A percentile compares a stretch with the other conserved stretches of the same genome.
phyloP scores from a whole-genome alignment of 2,113 vertebrate species.

The Charina bottae region DNA sequence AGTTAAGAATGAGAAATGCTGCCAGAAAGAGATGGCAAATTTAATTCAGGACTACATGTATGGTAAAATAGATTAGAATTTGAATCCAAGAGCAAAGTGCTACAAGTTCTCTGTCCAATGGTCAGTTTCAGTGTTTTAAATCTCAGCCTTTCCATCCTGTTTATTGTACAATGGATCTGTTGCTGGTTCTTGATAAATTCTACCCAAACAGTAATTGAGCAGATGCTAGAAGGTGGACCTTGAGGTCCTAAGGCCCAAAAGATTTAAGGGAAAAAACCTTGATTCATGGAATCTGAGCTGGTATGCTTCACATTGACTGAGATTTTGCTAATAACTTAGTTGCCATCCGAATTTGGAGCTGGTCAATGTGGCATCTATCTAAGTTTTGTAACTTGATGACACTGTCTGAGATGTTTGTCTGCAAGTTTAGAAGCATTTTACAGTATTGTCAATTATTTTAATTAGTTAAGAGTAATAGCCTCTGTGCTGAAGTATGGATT shows the following conservation, averaged over 20 bases:
- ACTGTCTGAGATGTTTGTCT: conserved; percentile 45
- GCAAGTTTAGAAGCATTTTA: conserved; percentile 48
- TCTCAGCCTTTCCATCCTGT: not conserved
- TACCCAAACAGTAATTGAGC: not conserved
- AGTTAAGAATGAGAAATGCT: no score
- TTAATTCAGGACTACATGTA: not conserved
- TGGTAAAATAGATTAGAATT: not conserved
- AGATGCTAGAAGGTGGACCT: not conserved
- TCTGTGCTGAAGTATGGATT: conserved; percentile 54
- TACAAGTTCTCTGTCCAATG: not conserved
- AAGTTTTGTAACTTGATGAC: conserved; percentile 55
- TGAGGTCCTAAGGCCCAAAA: not conserved
- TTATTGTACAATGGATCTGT: not conserved
- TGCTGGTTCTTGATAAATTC: not conserved
- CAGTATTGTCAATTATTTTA: conserved; percentile 61
- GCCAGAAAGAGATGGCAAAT: no score
- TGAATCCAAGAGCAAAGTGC: not conserved
- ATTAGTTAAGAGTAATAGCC: conserved; percentile 67
- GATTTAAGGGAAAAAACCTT: not conserved
- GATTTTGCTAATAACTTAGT: not conserved
- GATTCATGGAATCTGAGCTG: not conserved
- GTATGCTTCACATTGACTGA: not conserved
- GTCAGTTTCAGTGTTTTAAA: not conserved
- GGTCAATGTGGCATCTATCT: not conserved
- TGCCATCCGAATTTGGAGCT: not conserved